phyloP scores from a whole-genome alignment of 2,113 vertebrate genomes.

The Passer montanus region DNA sequence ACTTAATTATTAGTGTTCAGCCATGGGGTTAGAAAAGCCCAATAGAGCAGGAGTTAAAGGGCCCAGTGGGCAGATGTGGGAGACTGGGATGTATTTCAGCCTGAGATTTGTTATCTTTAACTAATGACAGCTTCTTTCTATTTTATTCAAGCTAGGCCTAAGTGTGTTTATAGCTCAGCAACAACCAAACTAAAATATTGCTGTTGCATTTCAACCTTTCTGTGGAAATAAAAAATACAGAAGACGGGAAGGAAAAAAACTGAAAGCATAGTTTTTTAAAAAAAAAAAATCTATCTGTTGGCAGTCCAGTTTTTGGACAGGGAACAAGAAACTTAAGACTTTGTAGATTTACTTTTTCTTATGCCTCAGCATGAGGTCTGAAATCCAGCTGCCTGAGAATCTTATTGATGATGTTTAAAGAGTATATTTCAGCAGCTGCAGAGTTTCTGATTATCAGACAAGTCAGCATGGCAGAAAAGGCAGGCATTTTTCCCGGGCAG shows the following conservation, averaged over 20 bases:
- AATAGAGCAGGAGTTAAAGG: constrained; percentile 19
- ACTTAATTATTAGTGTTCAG: constrained; percentile 72
- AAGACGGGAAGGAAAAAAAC: background rate
- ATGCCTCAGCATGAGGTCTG: background rate
- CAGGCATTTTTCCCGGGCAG: background rate
- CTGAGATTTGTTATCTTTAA: constrained; percentile 45
- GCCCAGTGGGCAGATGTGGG: background rate
- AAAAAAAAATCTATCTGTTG: background rate
- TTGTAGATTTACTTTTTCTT: background rate
- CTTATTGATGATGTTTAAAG: constrained; percentile 15
- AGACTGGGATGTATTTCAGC: constrained; percentile 16
- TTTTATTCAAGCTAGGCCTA: background rate
- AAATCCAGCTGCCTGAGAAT: constrained; percentile 7
- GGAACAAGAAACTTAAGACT: background rate
- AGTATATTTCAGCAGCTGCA: constrained; percentile 9
- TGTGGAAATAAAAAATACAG: background rate
- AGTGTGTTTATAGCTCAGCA: background rate
- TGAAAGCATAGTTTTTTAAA: background rate
- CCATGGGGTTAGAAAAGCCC: constrained; percentile 41
- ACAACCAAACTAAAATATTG: background rate
- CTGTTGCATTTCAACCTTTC: background rate
- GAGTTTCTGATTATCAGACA: background rate
- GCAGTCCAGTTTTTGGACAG: background rate
- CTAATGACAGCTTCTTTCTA: background rate
- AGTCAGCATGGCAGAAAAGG: background rate